These are phyloP conservation scores for Parnassius apollo DNA, from an alignment of 2,888 invertebrate genomes.

Conservation along the genomic window DNA sequence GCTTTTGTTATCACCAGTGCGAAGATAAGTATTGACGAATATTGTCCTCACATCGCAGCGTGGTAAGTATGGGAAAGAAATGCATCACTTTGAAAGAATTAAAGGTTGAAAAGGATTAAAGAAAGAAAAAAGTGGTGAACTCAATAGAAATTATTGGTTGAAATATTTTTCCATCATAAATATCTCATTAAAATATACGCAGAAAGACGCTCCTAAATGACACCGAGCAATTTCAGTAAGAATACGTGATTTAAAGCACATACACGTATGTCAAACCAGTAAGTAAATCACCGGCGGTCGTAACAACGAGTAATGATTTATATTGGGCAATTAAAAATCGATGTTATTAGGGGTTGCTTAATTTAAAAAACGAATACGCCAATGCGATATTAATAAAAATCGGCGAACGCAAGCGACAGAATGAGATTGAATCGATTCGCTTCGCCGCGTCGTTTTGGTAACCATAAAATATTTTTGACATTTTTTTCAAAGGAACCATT, in stretches of 20 bases:
- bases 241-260: conserved; percentile 63
- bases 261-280: conserved; percentile 67
- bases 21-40: no score
- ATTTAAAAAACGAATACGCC: conserved; percentile 42
- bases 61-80: no score
- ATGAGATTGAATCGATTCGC: conserved; percentile 72
- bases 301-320: conserved; percentile 75
- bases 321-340: conserved; percentile 72
- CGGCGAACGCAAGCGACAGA: conserved; percentile 44
- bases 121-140: no score
- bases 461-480: conserved; percentile 74
- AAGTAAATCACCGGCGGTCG: conserved; percentile 73
- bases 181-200: conserved; percentile 37
- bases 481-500: conserved; percentile 47
- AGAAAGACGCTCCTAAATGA: conserved; percentile 62
- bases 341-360: conserved; percentile 58
- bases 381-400: conserved; percentile 35
- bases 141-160: no score
- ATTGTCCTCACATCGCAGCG: no score
- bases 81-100: no score
- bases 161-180: background rate
- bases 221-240: conserved; percentile 57
- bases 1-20: no score
- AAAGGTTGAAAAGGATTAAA: no score
- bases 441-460: conserved; percentile 47